Evolutionary conservation across 2,113 vertebrate species (phyloP).

Genomic region (Catharus bicknelli): DNA sequence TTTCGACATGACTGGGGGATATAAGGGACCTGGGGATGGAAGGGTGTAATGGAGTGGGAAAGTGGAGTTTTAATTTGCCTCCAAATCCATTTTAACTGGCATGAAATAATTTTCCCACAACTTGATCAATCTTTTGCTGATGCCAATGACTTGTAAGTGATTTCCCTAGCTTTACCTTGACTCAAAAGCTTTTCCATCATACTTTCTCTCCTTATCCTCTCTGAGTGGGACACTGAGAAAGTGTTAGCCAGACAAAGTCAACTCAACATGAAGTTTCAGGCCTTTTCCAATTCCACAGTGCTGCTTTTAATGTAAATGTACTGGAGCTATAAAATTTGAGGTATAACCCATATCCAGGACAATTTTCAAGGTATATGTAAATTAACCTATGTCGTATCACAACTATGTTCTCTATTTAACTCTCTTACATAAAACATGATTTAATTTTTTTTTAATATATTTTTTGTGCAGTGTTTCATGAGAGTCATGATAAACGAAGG

Average conservation of each 20-base stretch:
- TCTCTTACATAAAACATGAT: background rate
- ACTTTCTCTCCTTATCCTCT: background rate
- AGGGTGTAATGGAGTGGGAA: background rate
- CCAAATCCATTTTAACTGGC: background rate
- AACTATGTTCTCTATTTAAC: background rate
- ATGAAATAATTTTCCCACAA: background rate
- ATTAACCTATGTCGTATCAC: background rate
- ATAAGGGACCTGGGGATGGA: background rate
- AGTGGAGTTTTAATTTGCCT: background rate
- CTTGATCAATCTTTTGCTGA: background rate
- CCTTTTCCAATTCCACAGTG: background rate
- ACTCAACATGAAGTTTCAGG: background rate
- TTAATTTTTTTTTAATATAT: background rate
- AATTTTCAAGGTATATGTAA: background rate
- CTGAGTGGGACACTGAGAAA: background rate
- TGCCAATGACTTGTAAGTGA: background rate
- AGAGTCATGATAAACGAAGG: background rate
- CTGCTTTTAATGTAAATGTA: background rate
- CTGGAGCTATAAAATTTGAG: background rate
- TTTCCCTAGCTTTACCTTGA: background rate
- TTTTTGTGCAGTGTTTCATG: background rate
- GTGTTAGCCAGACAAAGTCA: background rate
- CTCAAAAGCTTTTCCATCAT: background rate
- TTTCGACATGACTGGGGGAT: accelerated
- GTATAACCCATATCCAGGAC: background rate